Conservation (phyloP, 1,140 invertebrate species). For the roundworm (Caenorhabditis elegans) region DNA sequence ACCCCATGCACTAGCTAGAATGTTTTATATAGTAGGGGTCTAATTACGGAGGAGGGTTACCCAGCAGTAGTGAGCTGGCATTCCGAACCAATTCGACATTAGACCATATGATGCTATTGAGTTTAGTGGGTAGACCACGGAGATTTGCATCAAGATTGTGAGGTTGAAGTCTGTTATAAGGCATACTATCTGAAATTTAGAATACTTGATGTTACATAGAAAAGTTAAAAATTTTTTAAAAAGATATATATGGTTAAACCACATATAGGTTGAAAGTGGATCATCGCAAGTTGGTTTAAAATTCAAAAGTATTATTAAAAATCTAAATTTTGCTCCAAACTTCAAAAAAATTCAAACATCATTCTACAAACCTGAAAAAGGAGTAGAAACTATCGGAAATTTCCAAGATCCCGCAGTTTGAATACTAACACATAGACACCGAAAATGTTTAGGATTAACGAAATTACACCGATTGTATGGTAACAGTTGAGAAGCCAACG, state of each 20-base stretch:
- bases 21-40: no score
- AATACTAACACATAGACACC: background rate
- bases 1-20: background rate
- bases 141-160: background rate
- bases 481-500: background rate
- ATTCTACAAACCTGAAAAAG: background rate
- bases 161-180: background rate
- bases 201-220: no score
- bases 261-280: no score
- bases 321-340: no score
- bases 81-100: background rate
- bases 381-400: background rate
- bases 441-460: background rate
- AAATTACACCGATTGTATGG: background rate
- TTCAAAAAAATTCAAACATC: no score
- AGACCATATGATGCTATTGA: background rate
- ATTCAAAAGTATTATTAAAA: no score
- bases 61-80: background rate
- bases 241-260: no score
- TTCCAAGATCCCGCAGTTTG: background rate
- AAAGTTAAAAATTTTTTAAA: background rate
- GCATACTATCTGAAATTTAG: background rate
- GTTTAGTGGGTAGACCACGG: background rate
- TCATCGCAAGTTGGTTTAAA: no score
- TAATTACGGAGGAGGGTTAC: no score